These are phyloP conservation scores for Phalacrocorax brasilianus DNA, from an alignment of 2,113 vertebrate species.

Conservation along the genomic window DNA sequence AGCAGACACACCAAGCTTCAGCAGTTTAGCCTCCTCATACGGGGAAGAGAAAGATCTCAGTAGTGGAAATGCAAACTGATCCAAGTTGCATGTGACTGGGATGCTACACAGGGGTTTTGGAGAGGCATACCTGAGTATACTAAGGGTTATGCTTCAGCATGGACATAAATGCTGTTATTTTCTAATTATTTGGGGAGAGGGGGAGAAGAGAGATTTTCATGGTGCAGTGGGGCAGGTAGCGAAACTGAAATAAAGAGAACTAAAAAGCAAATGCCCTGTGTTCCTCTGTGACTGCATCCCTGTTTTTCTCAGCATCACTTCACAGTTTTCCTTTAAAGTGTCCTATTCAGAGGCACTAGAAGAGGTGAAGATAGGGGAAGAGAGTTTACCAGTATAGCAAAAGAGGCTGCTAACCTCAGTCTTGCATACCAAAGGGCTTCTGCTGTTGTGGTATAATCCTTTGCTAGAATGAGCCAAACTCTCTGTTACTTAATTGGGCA, in stretches of 20 bases:
- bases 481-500: not conserved
- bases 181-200: not conserved
- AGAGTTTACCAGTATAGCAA: not conserved
- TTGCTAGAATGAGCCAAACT: not conserved
- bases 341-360: not conserved
- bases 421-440: not conserved
- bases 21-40: not conserved
- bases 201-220: not conserved
- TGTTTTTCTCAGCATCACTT: not conserved
- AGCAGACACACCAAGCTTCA: not conserved
- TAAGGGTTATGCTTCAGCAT: not conserved
- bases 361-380: not conserved
- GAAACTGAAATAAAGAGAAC: not conserved
- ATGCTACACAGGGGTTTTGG: not conserved
- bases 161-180: not conserved
- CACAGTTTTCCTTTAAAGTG: not conserved
- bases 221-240: not conserved
- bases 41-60: not conserved
- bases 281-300: not conserved
- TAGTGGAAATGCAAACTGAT: not conserved
- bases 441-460: not conserved
- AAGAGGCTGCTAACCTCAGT: not conserved
- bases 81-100: not conserved
- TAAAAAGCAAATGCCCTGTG: not conserved
- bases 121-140: not conserved